These are phyloP conservation scores for Mohoua ochrocephala DNA, from an alignment of 2,113 vertebrate species.

Conservation along the genomic window DNA sequence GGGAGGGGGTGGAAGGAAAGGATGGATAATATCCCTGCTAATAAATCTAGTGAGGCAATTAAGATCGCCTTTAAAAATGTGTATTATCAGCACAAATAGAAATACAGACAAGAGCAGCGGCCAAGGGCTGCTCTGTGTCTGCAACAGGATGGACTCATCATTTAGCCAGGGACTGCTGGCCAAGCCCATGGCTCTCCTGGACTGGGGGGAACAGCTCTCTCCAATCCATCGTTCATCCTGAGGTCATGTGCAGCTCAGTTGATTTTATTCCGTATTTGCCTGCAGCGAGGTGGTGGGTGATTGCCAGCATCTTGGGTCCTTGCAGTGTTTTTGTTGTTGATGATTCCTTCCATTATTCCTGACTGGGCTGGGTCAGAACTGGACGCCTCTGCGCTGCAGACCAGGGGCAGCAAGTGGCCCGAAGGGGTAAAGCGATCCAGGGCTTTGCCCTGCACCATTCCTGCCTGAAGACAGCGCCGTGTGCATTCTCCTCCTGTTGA, in stretches of 20 bases:
- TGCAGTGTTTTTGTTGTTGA: background rate
- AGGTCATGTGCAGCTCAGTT: background rate
- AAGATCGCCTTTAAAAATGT: slow-evolving; percentile 2
- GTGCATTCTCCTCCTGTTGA: background rate
- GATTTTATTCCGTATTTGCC: background rate
- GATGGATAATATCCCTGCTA: background rate
- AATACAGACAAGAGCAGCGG: background rate
- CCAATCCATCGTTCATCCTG: background rate
- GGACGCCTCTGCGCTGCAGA: background rate
- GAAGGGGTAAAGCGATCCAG: background rate
- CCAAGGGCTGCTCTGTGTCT: slow-evolving; percentile 39
- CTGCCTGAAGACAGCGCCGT: background rate
- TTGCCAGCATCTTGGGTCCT: background rate
- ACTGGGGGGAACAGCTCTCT: background rate
- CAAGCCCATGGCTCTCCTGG: background rate
- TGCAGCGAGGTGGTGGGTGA: background rate
- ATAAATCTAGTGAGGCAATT: background rate
- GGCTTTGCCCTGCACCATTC: background rate
- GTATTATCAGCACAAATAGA: slow-evolving; percentile 36
- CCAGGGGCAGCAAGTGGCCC: background rate
- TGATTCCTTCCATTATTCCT: background rate
- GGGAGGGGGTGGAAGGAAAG: background rate
- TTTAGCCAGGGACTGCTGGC: background rate
- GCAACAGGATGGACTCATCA: background rate
- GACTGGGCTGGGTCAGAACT: background rate